Evolutionary conservation across 2,113 vertebrate genomes (phyloP).

Genomic region (Phalacrocorax brasilianus): DNA sequence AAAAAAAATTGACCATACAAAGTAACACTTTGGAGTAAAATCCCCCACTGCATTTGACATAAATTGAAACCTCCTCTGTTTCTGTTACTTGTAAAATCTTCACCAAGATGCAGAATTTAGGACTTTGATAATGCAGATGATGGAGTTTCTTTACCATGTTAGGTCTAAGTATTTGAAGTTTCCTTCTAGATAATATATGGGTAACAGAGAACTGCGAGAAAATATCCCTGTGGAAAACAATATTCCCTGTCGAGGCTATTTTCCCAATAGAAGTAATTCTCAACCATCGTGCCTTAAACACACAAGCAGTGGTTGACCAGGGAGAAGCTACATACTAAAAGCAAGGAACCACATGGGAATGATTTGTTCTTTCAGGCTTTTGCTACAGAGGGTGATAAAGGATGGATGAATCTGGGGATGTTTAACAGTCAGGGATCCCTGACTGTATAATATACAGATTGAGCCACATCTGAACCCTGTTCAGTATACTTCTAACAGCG

Average conservation of each 20-base stretch:
- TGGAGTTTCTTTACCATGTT: not conserved
- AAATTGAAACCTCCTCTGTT: not conserved
- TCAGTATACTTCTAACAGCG: not conserved
- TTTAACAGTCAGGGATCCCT: not conserved
- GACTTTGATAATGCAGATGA: not conserved
- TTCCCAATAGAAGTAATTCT: not conserved
- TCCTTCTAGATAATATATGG: not conserved
- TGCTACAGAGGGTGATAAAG: not conserved
- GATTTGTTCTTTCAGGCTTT: not conserved
- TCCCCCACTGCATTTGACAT: not conserved
- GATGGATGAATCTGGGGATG: not conserved
- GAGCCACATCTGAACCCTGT: not conserved
- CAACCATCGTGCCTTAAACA: not conserved
- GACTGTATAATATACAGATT: not conserved
- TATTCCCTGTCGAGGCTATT: not conserved
- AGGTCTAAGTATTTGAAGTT: not conserved
- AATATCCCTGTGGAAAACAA: not conserved
- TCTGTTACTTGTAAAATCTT: not conserved
- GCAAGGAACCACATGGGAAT: not conserved
- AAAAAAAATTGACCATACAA: not conserved
- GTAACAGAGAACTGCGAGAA: not conserved
- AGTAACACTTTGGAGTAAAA: not conserved
- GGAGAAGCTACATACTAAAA: not conserved
- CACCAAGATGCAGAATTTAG: not conserved
- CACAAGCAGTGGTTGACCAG: accelerated